A percentile compares a stretch with the other conserved stretches of the same genome.
Evolutionary conservation across 1,140 invertebrate species (phyloP).

Genomic region (Scaptodrosophila lebanonensis): DNA sequence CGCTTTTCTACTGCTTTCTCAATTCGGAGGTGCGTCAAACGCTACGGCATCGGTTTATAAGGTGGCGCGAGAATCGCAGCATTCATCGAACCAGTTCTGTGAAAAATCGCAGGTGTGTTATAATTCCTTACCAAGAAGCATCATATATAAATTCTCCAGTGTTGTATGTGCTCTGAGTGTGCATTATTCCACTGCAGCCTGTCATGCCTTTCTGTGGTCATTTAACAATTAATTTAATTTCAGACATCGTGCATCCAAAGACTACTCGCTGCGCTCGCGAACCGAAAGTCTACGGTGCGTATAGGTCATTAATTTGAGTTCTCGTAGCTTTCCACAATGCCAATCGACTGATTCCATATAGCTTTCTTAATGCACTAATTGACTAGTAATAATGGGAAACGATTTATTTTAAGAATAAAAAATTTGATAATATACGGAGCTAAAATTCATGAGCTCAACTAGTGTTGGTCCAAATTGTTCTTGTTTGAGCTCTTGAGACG

Average conservation of each 20-base stretch:
- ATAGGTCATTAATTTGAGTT: constrained; percentile 42
- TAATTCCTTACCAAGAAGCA: constrained; percentile 18
- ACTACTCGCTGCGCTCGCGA: constrained; percentile 85
- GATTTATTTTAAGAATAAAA: no score
- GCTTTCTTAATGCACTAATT: no score
- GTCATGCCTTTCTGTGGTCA: constrained; percentile 41
- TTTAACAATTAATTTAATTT: constrained; percentile 61
- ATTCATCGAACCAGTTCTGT: constrained; percentile 78
- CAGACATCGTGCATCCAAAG: constrained; percentile 80
- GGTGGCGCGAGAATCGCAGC: constrained; percentile 85
- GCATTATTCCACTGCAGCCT: no score
- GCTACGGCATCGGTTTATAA: constrained; percentile 86
- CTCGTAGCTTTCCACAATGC: constrained; percentile 2
- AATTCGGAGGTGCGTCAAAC: constrained; percentile 94
- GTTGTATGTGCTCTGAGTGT: no score
- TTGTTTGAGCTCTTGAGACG: no score
- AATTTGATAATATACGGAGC: no score
- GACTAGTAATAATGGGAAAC: no score
- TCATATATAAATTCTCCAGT: constrained; percentile 2
- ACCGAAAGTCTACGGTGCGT: constrained; percentile 89
- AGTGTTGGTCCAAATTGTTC: no score
- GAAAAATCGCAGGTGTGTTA: constrained; percentile 66
- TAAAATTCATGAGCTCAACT: no score
- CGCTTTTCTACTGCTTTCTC: constrained; percentile 93
- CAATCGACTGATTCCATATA: no score